Percentiles rank a stretch among this genome's conserved stretches.
Conservation (phyloP, 2,888 invertebrate genomes). For the Synanthedon myopaeformis region DNA sequence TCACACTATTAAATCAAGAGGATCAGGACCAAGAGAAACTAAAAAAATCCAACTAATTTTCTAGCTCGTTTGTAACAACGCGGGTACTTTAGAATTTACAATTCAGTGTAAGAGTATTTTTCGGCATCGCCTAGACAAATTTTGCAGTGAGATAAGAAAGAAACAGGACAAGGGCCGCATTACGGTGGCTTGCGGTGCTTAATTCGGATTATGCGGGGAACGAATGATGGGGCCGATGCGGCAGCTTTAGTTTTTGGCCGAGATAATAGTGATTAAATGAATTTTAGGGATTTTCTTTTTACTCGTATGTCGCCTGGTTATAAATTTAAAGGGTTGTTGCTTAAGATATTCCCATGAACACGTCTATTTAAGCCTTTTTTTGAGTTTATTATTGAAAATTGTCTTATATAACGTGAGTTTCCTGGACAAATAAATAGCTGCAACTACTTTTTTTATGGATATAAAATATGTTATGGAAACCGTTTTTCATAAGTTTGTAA, state of each 20-base stretch:
- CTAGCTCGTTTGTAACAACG: neutral
- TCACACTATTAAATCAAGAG: too few relatives aligned
- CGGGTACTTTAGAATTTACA: neutral
- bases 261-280: conserved; percentile 55
- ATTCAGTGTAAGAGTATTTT: conserved; percentile 48
- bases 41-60: neutral
- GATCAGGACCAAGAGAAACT: too few relatives aligned
- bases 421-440: too few relatives aligned
- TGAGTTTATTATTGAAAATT: too few relatives aligned
- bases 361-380: neutral
- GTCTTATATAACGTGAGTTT: too few relatives aligned
- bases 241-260: conserved; percentile 38
- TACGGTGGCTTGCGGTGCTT: conserved; percentile 46
- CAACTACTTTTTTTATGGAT: too few relatives aligned
- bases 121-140: conserved; percentile 66
- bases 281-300: conserved; percentile 26
- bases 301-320: neutral
- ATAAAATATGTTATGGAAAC: too few relatives aligned
- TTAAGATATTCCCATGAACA: neutral
- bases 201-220: conserved; percentile 49
- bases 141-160: conserved; percentile 64
- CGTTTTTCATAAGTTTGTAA: too few relatives aligned
- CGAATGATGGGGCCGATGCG: conserved; percentile 37
- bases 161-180: conserved; percentile 55
- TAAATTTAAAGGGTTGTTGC: neutral